A percentile compares a stretch with the other conserved stretches of the same genome.
Conservation (phyloP, 1,140 invertebrate genomes). For the Drusus annulatus region DNA sequence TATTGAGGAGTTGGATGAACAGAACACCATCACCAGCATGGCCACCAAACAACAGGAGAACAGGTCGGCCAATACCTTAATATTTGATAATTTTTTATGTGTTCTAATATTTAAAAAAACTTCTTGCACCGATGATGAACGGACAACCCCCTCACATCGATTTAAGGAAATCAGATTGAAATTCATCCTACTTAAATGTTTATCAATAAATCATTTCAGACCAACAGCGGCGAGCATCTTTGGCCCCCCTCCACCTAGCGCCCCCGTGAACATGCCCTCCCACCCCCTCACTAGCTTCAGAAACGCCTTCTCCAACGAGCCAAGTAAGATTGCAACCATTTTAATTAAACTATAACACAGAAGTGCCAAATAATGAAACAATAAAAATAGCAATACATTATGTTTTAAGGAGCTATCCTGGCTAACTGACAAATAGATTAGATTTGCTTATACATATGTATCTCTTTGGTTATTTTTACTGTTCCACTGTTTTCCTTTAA, state of each 20-base stretch:
- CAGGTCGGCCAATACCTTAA: not conserved
- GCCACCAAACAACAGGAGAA: slow-evolving; percentile 70
- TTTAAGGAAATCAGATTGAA: too few species aligned
- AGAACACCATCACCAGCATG: slow-evolving; percentile 83
- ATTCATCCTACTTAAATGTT: not conserved
- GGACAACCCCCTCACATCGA: too few species aligned
- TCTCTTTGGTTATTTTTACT: too few species aligned
- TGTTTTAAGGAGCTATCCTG: too few species aligned
- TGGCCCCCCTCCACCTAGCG: slow-evolving; percentile 66
- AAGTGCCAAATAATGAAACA: too few species aligned
- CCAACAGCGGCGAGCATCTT: slow-evolving; percentile 75
- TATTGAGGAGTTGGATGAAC: slow-evolving; percentile 88
- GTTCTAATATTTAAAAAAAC: not conserved
- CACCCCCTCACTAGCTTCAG: slow-evolving; percentile 22
- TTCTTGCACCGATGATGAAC: not conserved
- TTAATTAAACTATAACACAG: too few species aligned
- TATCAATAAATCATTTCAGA: slow-evolving; percentile 58
- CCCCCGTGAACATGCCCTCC: slow-evolving; percentile 65
- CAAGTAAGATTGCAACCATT: slow-evolving; percentile 48
- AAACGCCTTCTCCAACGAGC: slow-evolving; percentile 61
- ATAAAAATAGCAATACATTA: too few species aligned
- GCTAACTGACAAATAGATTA: too few species aligned
- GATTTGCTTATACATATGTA: too few species aligned
- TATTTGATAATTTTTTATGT: not conserved
- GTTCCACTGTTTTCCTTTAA: too few species aligned